phyloP scores from a whole-genome alignment of 2,113 vertebrate genomes.

The Prionailurus viverrinus region DNA sequence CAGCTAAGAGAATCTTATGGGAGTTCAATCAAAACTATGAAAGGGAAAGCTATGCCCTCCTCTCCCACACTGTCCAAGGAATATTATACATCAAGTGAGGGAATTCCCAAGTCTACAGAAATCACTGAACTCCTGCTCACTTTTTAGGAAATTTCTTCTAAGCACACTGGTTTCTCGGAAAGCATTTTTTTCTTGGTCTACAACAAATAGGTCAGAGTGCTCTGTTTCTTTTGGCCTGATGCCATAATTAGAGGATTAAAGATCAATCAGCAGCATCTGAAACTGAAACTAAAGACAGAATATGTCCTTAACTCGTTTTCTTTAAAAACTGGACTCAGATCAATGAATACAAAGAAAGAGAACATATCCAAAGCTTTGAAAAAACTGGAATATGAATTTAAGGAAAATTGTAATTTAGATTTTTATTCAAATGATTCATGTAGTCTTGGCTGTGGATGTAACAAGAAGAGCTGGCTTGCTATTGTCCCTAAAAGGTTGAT shows the following conservation, averaged over 20 bases:
- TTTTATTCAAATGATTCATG: conserved; percentile 15
- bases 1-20: neutral
- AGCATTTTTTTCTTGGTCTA: neutral
- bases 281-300: conserved; percentile 70
- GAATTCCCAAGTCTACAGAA: conserved; percentile 44
- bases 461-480: neutral
- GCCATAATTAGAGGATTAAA: neutral
- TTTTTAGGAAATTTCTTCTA: conserved; percentile 74
- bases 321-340: conserved; percentile 31
- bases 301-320: conserved; percentile 40
- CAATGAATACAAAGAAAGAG: conserved; percentile 23
- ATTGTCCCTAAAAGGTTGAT: neutral
- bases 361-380: conserved; percentile 2
- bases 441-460: neutral
- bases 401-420: neutral
- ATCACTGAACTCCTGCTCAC: neutral
- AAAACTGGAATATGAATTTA: conserved; percentile 21
- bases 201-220: neutral
- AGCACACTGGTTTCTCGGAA: conserved; percentile 70
- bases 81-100: neutral
- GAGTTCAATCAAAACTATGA: neutral
- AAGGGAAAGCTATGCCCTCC: neutral
- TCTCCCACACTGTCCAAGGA: neutral
- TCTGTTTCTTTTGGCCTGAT: conserved; percentile 2
- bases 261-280: conserved; percentile 16